Evolutionary conservation across 2,888 invertebrate genomes (phyloP).

Genomic region (Elysia crispata): DNA sequence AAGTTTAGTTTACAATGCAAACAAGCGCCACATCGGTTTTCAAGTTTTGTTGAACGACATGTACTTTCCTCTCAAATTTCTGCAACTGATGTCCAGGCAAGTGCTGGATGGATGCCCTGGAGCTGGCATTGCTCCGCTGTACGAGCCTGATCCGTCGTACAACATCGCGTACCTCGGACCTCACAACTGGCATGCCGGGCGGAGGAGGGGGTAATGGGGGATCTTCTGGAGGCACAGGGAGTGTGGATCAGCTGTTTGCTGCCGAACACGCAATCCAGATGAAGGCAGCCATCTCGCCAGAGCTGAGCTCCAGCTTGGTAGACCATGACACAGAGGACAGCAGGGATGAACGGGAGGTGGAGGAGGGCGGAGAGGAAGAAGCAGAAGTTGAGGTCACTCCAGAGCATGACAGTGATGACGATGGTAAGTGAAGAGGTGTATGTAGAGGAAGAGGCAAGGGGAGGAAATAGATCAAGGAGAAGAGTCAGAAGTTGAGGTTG

Average conservation of each 20-base stretch:
- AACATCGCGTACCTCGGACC: slow-evolving; percentile 75
- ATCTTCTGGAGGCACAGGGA: too few species aligned
- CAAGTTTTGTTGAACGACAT: too few species aligned
- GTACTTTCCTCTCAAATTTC: too few species aligned
- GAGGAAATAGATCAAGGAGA: slow-evolving; percentile 54
- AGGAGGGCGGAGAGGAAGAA: slow-evolving; percentile 31
- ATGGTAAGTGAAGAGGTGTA: slow-evolving; percentile 33
- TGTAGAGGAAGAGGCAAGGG: slow-evolving; percentile 71
- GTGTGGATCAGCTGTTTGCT: background rate
- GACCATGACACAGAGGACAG: slow-evolving; percentile 11
- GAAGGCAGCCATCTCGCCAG: slow-evolving; percentile 26
- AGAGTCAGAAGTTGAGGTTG: slow-evolving; percentile 43
- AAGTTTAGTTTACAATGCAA: too few species aligned
- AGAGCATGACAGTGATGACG: slow-evolving; percentile 49
- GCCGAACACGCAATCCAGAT: background rate
- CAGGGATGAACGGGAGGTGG: slow-evolving; percentile 31
- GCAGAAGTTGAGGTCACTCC: slow-evolving; percentile 36
- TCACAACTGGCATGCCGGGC: background rate
- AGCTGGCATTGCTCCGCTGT: slow-evolving; percentile 86
- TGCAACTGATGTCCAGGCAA: slow-evolving; percentile 81
- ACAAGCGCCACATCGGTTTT: too few species aligned
- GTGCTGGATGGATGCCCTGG: slow-evolving; percentile 97
- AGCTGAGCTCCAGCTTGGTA: slow-evolving; percentile 11
- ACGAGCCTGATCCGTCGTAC: slow-evolving; percentile 87
- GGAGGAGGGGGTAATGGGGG: too few species aligned